A percentile compares a stretch with the other conserved stretches of the same genome.
These are phyloP conservation scores for Philereme transversata DNA, from an alignment of 2,888 invertebrate genomes.

Conservation along the genomic window DNA sequence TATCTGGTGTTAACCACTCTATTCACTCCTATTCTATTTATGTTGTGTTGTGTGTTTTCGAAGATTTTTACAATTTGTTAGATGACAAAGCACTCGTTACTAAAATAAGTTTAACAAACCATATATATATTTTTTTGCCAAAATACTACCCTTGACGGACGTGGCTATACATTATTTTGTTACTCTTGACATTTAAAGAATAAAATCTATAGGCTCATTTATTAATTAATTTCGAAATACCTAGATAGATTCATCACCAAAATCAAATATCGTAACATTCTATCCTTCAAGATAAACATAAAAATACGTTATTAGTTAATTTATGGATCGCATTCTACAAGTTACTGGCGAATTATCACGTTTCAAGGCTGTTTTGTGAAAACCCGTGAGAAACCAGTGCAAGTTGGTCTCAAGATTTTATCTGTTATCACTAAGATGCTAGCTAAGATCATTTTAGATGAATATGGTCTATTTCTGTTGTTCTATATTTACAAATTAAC, in stretches of 20 bases:
- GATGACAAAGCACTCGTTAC: too few relatives aligned
- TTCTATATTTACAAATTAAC: not conserved
- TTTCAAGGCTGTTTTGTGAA: not conserved
- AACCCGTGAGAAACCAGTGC: not conserved
- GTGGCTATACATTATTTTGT: too few relatives aligned
- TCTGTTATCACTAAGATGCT: too few relatives aligned
- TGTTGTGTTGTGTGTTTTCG: too few relatives aligned
- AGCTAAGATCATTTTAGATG: too few relatives aligned
- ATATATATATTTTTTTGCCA: too few relatives aligned
- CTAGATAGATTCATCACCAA: not conserved
- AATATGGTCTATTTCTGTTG: not conserved
- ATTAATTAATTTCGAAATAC: not conserved
- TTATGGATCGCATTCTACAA: not conserved
- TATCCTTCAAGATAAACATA: constrained; percentile 5
- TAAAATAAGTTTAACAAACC: too few relatives aligned
- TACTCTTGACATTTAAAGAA: too few relatives aligned
- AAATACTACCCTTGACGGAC: too few relatives aligned
- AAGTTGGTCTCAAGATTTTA: not conserved
- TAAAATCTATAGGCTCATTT: not conserved
- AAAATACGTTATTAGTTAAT: constrained; percentile 4
- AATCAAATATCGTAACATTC: constrained; percentile 4
- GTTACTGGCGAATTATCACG: not conserved
- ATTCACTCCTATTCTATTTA: too few relatives aligned
- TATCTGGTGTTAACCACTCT: too few relatives aligned
- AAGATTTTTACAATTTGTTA: too few relatives aligned